Evolutionary conservation across 2,113 vertebrate species (phyloP).

Genomic region (Eubucco bourcierii): DNA sequence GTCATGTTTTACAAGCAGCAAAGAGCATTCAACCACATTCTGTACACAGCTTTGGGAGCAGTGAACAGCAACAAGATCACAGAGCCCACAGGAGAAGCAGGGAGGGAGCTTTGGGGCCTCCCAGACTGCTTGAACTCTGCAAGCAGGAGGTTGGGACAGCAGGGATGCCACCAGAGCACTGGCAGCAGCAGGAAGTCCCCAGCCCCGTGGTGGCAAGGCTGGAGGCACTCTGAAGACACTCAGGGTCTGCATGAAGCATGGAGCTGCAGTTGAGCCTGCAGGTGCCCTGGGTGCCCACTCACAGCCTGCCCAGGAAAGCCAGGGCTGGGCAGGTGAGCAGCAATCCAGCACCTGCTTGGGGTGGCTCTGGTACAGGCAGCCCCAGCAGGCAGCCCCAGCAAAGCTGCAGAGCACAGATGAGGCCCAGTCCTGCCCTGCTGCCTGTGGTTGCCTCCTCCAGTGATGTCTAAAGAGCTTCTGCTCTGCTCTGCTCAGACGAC

Average conservation of each 20-base stretch:
- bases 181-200: background rate
- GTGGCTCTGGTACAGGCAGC: background rate
- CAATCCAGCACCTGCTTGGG: background rate
- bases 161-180: conserved; percentile 9
- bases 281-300: background rate
- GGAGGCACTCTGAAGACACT: background rate
- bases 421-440: background rate
- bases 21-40: background rate
- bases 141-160: background rate
- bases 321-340: background rate
- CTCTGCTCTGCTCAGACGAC: no score
- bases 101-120: background rate
- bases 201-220: background rate
- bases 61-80: conserved; percentile 16
- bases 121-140: background rate
- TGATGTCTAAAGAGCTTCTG: no score
- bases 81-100: conserved; percentile 3
- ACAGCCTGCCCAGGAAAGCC: background rate
- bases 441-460: background rate
- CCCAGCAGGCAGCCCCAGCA: background rate
- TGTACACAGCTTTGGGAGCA: conserved; percentile 6
- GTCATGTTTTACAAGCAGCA: conserved; percentile 30
- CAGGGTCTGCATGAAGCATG: fast-evolving
- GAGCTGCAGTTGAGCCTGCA: background rate
- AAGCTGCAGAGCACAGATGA: background rate